Percentiles rank a stretch among this genome's conserved stretches.
These are phyloP conservation scores for Mus spretus DNA, from an alignment of 2,797 vertebrate species.

Conservation along the genomic window DNA sequence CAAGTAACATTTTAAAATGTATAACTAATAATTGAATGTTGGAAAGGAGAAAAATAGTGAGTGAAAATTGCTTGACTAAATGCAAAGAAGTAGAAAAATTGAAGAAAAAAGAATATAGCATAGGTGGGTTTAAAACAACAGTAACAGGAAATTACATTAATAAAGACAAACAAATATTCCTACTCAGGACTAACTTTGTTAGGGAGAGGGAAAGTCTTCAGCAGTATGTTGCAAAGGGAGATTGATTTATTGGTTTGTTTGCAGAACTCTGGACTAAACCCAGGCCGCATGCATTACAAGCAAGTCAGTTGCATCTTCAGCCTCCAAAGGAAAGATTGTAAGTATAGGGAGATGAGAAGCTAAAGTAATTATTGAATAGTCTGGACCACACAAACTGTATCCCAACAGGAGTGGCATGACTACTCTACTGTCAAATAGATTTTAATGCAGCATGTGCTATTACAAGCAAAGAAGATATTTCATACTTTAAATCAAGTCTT, in stretches of 20 bases:
- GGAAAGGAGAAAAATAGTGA: neutral
- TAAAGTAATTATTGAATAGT: constrained; percentile 24
- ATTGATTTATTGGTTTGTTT: neutral
- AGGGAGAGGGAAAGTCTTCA: constrained; percentile 13
- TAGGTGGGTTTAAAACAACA: neutral
- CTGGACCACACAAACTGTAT: neutral
- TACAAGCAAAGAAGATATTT: constrained; percentile 32
- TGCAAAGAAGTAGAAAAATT: constrained; percentile 3
- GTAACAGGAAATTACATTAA: constrained; percentile 41
- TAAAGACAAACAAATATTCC: constrained; percentile 42
- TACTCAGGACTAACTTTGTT: constrained; percentile 11
- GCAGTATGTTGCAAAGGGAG: neutral
- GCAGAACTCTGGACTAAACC: neutral
- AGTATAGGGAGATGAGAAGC: neutral
- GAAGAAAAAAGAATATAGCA: constrained; percentile 38
- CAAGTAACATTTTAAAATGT: constrained; percentile 11
- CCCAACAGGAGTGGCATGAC: neutral
- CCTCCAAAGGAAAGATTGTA: neutral
- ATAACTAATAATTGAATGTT: constrained; percentile 15
- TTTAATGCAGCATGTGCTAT: constrained; percentile 25
- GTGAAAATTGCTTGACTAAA: neutral
- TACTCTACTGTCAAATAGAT: constrained; percentile 6
- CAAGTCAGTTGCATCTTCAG: neutral
- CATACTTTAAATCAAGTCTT: neutral
- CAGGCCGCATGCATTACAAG: neutral